These are phyloP conservation scores for Actinia tenebrosa DNA, from an alignment of 64 coral and sea anemone species.

Conservation along the genomic window DNA sequence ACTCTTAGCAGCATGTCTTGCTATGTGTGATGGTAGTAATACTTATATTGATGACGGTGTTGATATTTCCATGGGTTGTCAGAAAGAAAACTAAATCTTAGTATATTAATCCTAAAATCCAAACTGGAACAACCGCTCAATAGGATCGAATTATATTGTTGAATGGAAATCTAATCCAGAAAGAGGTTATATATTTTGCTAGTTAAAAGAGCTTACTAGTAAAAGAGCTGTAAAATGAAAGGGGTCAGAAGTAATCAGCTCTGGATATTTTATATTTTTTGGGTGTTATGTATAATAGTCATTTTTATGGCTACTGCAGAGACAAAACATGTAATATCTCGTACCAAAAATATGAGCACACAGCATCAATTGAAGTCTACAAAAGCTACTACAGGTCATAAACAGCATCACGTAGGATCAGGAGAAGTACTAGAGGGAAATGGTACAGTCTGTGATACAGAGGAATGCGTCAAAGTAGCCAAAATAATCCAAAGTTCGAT, in stretches of 20 bases:
- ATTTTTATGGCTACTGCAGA: not conserved
- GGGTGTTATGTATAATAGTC: not conserved
- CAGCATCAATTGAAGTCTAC: not conserved
- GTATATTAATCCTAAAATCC: too few species aligned
- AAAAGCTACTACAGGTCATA: not conserved
- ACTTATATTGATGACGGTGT: slow-evolving; percentile 16
- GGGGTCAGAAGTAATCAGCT: not conserved
- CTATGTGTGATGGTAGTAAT: not conserved
- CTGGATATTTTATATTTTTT: not conserved
- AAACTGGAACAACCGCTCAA: too few species aligned
- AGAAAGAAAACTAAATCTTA: too few species aligned
- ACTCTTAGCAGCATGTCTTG: not conserved
- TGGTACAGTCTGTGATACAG: slow-evolving; percentile 23
- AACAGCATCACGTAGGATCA: not conserved
- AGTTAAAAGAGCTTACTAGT: too few species aligned
- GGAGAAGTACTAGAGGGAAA: not conserved
- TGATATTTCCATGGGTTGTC: not conserved
- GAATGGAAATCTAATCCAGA: not conserved
- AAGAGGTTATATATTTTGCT: too few species aligned
- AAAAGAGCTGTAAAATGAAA: not conserved
- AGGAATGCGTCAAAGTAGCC: slow-evolving; percentile 58
- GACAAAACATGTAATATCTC: not conserved
- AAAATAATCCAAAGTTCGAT: slow-evolving; percentile 45
- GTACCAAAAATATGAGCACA: not conserved
- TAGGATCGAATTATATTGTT: not conserved